Evolutionary conservation across 2,797 vertebrate species (phyloP), one percentile per base, ranked within the genome.

Genomic region (Coregonus ussuriensis): DNA sequence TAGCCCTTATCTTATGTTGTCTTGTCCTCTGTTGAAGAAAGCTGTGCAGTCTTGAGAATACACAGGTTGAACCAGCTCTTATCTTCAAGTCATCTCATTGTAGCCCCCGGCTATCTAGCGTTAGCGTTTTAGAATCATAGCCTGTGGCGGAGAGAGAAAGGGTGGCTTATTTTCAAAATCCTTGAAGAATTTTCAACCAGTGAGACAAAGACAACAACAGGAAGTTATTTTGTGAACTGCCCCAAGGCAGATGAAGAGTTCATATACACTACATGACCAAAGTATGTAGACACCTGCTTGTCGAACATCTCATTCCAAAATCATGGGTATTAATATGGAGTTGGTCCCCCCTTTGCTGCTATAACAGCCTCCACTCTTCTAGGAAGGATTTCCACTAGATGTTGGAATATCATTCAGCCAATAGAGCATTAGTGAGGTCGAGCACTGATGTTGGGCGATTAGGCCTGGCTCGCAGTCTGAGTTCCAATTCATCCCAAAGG

Each of bases 151-250:
- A 54, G 79, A 85, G 73, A 84, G 83, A 82, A 88, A 86, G 81
- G 76, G 77, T 14, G 74, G 90, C 88, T 91, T 88, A 84, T 87
- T 91, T 93, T 86, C 74, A 75, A 81, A 86, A 91, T 83, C 87
- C 67, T 85, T 90, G 86, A 84, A 79, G 79, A 74, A 80, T 81
- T 87, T 89, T 87, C 84, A 86, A 77, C 87, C 86, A 14, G 16
- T 86, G 86, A 72, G 71, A 87, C 85, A 84, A 85, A 84, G 89
- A 91, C 89, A 90, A 92, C 84, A 92, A 91, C 87, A 89, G 90
- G 89, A 91, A 93, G 87, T 90, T 85, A 79, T 85, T 87, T 78
- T 77, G 76, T 77, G 81, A 89, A 84, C 77, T 82, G 90, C 89
- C 89, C 84, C 82, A 81, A 88, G 90, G 88, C 85, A 90, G 87